A percentile compares a stretch with the other conserved stretches of the same genome.
phyloP scores from a whole-genome alignment of 2,888 invertebrate genomes.

The Stegophylla sp. region DNA sequence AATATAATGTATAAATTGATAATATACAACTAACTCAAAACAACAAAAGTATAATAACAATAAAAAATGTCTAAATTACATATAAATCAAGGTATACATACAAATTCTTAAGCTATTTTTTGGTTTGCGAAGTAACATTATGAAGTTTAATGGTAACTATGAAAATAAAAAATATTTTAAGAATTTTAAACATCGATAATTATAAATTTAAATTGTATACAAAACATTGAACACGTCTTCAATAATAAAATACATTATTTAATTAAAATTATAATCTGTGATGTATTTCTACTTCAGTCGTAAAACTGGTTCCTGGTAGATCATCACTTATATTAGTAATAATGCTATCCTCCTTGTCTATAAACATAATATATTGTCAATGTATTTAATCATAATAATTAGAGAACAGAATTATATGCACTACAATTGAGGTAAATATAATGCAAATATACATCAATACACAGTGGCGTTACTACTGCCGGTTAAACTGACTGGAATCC shows the following conservation, averaged over 20 bases:
- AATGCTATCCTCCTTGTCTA: conserved; percentile 41
- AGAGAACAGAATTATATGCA: no score
- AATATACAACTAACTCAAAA: background rate
- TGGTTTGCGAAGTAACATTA: conserved; percentile 1
- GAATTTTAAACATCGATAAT: conserved; percentile 2
- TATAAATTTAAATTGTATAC: conserved; percentile 18
- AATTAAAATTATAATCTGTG: background rate
- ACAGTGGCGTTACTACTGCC: no score
- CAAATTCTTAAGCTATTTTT: conserved; percentile 16
- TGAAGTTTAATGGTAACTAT: conserved; percentile 20
- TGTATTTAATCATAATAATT: background rate
- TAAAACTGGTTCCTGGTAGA: conserved; percentile 38
- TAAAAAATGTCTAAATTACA: background rate
- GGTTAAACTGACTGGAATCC: no score
- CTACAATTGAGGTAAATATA: no score
- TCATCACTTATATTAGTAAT: conserved; percentile 52
- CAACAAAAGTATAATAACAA: background rate
- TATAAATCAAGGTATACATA: background rate
- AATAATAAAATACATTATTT: conserved; percentile 15
- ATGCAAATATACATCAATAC: no score
- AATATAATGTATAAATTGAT: no score
- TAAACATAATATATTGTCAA: background rate
- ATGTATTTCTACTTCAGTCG: conserved; percentile 42
- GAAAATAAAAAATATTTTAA: conserved; percentile 15
- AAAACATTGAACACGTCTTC: conserved; percentile 1